These are phyloP conservation scores for Bellardia pandia DNA, from an alignment of 2,888 invertebrate species.

Conservation along the genomic window DNA sequence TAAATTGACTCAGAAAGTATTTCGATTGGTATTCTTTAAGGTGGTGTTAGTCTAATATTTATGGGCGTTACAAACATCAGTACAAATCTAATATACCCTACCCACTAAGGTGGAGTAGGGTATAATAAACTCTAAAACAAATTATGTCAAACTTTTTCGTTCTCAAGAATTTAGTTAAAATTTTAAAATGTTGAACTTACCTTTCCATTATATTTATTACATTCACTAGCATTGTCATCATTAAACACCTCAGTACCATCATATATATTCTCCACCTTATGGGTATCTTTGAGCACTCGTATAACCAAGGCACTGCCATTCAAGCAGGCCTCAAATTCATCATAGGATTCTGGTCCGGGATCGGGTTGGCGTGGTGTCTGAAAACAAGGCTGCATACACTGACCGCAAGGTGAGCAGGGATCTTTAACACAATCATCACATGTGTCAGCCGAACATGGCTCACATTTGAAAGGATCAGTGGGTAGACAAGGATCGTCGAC, in stretches of 20 bases:
- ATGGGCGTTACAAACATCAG: too few relatives aligned
- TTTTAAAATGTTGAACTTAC: slow-evolving; percentile 46
- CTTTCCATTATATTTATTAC: slow-evolving; percentile 67
- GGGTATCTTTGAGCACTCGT: slow-evolving; percentile 82
- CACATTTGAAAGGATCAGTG: slow-evolving; percentile 74
- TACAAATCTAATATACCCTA: too few relatives aligned
- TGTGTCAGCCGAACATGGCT: slow-evolving; percentile 40
- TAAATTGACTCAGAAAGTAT: too few relatives aligned
- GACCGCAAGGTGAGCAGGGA: slow-evolving; percentile 75
- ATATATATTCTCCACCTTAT: slow-evolving; percentile 80
- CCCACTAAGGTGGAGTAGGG: too few relatives aligned
- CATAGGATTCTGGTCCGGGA: slow-evolving; percentile 82
- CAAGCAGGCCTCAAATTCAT: slow-evolving; percentile 83
- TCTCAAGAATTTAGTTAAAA: neutral
- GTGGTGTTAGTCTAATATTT: too few relatives aligned
- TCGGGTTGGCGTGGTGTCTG: slow-evolving; percentile 76
- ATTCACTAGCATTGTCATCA: slow-evolving; percentile 73
- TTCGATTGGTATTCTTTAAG: too few relatives aligned
- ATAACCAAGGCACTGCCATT: slow-evolving; percentile 83
- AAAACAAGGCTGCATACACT: slow-evolving; percentile 76
- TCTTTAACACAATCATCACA: slow-evolving; percentile 65
- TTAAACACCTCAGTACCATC: slow-evolving; percentile 76
- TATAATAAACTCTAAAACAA: too few relatives aligned
- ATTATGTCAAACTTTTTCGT: too few relatives aligned
- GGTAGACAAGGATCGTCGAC: neutral